Percentiles rank a stretch among this genome's conserved stretches.
Evolutionary conservation across 2,888 invertebrate species (phyloP).

Genomic region (Busseola fusca): DNA sequence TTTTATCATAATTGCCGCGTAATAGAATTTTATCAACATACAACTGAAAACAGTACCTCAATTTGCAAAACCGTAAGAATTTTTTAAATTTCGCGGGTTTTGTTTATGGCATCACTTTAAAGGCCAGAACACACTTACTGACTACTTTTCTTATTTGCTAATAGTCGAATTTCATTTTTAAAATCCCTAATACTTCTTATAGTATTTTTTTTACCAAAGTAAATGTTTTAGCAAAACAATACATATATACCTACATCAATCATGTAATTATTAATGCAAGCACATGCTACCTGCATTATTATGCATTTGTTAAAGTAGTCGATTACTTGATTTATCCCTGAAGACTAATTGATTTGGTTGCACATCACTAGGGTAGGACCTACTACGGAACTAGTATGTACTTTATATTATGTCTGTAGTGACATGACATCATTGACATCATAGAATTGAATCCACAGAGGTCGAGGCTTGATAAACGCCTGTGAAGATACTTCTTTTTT

Average conservation of each 20-base stretch:
- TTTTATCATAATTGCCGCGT: background rate
- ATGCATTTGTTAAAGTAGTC: constrained; percentile 6
- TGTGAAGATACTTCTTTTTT: constrained; percentile 43
- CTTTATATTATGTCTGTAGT: background rate
- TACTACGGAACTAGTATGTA: background rate
- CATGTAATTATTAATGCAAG: background rate
- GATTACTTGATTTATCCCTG: background rate
- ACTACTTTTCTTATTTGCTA: background rate
- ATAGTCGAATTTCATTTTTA: background rate
- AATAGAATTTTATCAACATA: background rate
- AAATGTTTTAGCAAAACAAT: too few relatives aligned
- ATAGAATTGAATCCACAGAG: constrained; percentile 39
- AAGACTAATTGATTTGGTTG: too few relatives aligned
- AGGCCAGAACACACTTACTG: background rate
- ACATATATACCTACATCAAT: too few relatives aligned
- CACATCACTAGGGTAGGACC: constrained; percentile 20
- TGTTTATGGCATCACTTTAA: too few relatives aligned
- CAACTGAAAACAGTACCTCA: background rate
- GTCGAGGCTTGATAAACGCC: constrained; percentile 43
- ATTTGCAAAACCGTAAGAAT: background rate
- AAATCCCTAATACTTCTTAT: background rate
- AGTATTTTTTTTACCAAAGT: background rate
- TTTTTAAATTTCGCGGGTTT: background rate
- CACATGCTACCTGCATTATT: background rate
- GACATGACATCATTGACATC: constrained; percentile 28